Conservation (phyloP, 2,888 invertebrate genomes). For the Strigamia crassipes region DNA sequence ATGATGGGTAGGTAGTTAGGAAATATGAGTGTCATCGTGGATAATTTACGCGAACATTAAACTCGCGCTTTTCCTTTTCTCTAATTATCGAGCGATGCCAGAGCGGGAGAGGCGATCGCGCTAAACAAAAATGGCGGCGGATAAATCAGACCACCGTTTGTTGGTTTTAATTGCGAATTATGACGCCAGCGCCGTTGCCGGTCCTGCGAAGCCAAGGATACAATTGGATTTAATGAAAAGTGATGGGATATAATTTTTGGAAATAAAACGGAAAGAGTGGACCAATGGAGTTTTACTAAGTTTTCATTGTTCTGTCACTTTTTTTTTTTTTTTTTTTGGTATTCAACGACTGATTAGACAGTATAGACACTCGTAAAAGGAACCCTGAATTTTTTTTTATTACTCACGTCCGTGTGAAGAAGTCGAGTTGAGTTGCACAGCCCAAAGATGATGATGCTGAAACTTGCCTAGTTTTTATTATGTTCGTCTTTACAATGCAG, state of each 20-base stretch:
- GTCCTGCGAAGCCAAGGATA: too few species aligned
- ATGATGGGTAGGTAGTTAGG: constrained; percentile 3
- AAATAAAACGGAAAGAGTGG: too few species aligned
- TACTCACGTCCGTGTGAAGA: not conserved
- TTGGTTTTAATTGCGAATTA: not conserved
- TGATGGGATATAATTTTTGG: too few species aligned
- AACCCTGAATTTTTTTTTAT: not conserved
- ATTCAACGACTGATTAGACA: not conserved
- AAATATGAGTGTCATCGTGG: constrained; percentile 19
- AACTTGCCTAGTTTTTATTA: not conserved
- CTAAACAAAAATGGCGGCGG: constrained; percentile 3
- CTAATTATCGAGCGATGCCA: not conserved
- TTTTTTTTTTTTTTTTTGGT: not conserved
- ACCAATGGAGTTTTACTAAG: too few species aligned
- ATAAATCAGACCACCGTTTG: constrained; percentile 4
- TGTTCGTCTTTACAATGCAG: not conserved
- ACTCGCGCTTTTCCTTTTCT: not conserved
- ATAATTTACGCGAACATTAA: constrained; percentile 24
- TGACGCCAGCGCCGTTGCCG: too few species aligned
- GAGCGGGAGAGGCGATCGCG: not conserved
- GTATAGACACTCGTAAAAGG: not conserved
- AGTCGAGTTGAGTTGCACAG: not conserved
- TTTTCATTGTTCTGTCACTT: not conserved
- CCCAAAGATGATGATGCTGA: too few species aligned
- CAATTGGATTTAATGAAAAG: too few species aligned